Conservation (phyloP, 2,888 invertebrate species). For the Phragmatobia fuliginosa region DNA sequence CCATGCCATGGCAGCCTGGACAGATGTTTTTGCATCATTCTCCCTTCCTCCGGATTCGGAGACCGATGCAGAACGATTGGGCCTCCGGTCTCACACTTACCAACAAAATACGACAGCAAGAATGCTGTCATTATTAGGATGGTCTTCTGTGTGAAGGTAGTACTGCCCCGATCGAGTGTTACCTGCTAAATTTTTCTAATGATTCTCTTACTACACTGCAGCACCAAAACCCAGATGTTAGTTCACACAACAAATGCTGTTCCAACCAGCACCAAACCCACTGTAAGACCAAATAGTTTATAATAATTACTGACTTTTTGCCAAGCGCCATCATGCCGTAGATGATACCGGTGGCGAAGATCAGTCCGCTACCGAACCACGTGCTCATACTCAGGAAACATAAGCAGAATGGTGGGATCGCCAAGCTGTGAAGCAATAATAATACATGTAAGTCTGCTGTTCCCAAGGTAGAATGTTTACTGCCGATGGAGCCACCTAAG, state of each 20-base stretch:
- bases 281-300: background rate
- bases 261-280: background rate
- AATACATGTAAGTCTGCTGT: too few relatives aligned
- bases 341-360: slow-evolving; percentile 95
- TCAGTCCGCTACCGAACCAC: slow-evolving; percentile 94
- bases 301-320: slow-evolving; percentile 92
- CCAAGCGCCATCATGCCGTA: slow-evolving; percentile 98
- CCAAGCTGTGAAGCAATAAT: slow-evolving; percentile 87
- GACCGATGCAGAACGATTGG: too few relatives aligned
- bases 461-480: too few relatives aligned
- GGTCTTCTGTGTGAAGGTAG: too few relatives aligned
- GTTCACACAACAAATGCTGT: background rate
- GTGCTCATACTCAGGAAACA: slow-evolving; percentile 90
- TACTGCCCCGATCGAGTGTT: too few relatives aligned
- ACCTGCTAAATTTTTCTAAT: background rate
- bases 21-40: too few relatives aligned
- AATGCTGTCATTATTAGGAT: too few relatives aligned
- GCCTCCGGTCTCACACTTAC: too few relatives aligned
- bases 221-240: background rate
- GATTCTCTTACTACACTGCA: background rate
- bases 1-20: too few relatives aligned
- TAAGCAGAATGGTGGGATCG: slow-evolving; percentile 93
- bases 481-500: too few relatives aligned
- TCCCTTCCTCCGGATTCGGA: too few relatives aligned
- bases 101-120: too few relatives aligned